Evolutionary conservation across 2,113 vertebrate genomes (phyloP), one percentile per base, ranked within the genome.

Genomic region (Hystrix brachyura): DNA sequence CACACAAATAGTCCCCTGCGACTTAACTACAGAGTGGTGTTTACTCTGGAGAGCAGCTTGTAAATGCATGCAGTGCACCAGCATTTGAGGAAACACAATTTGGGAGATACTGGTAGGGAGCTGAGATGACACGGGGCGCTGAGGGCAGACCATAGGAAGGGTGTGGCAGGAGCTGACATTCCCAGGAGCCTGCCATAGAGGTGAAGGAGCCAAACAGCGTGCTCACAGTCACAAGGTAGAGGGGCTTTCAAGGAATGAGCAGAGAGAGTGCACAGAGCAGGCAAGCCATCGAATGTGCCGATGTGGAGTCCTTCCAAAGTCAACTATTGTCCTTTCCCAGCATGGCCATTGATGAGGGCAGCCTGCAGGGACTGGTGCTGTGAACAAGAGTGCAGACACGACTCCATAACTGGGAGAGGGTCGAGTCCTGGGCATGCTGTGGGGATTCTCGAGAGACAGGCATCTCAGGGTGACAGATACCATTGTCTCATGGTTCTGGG

Each of bases 171-270:
- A 71, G 38, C 12, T 69, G 51, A 57, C 65, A 78, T 23, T 38
- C 60, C 51, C 27, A 38, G 18, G 43, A 91, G 4, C 27, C 38
- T 57, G 12, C n/a, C 21, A 12, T 34, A n/a, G 76, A 27, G 21
- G 8, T 14, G 18, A n/a, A 25, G 38, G 17, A 34, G 15, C 34
- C 57, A 76, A 23, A 7, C 34, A 14, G 11, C 7, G 25, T 34
- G 60, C n/a, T 7, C n/a, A 3, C 2, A 0, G 4, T n/a, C 79
- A 65, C 62, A 38, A 34, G 7, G 2, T 10, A 15, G 25, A 62
- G 6, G 21, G 7, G 1, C 51, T 17, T 17, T 8, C 38, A 19
- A 82, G 51, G 62, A 71, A 29, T 43, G 32, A 59, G n/a, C 34
- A 18, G 29, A 51, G 27, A 51, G n/a, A 25, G n/a, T 34, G 3